These are phyloP conservation scores for Alouatta palliata DNA, from an alignment of 2,113 vertebrate species.

Conservation along the genomic window DNA sequence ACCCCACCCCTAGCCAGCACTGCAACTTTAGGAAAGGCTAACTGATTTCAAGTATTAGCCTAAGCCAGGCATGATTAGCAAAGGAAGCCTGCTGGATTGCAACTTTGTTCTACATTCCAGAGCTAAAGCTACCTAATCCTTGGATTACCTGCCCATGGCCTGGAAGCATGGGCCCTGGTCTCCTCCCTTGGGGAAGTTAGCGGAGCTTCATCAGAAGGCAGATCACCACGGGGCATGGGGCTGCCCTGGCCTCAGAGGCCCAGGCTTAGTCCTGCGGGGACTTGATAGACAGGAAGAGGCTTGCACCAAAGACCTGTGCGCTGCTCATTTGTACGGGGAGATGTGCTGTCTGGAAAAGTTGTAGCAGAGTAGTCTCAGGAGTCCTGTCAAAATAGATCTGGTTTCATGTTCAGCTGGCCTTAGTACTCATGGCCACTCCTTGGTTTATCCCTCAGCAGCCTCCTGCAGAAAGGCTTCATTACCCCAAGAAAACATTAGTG, in stretches of 20 bases:
- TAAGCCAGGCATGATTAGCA: not conserved
- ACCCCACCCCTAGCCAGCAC: not conserved
- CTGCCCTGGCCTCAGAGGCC: not conserved
- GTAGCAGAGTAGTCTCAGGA: slow-evolving; percentile 31
- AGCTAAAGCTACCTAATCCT: slow-evolving; percentile 44
- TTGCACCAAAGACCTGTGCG: not conserved
- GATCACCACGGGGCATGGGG: not conserved
- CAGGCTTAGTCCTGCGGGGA: not conserved
- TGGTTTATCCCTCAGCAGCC: not conserved
- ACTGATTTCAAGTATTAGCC: not conserved
- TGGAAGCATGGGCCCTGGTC: not conserved
- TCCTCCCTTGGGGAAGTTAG: not conserved
- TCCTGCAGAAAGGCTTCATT: slow-evolving; percentile 34
- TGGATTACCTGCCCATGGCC: slow-evolving; percentile 1
- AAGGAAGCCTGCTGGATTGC: not conserved
- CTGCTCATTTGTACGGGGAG: not conserved
- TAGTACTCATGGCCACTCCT: not conserved
- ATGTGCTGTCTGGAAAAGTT: not conserved
- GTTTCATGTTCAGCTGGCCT: slow-evolving; percentile 47
- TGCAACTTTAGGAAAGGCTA: not conserved
- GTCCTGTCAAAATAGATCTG: slow-evolving; percentile 46
- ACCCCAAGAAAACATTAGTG: not conserved
- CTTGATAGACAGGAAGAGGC: not conserved
- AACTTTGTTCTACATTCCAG: slow-evolving; percentile 44
- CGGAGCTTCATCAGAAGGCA: not conserved